These are phyloP conservation scores for Petrocephalus schoutedeni DNA, from an alignment of 2,797 vertebrate genomes.

Conservation along the genomic window DNA sequence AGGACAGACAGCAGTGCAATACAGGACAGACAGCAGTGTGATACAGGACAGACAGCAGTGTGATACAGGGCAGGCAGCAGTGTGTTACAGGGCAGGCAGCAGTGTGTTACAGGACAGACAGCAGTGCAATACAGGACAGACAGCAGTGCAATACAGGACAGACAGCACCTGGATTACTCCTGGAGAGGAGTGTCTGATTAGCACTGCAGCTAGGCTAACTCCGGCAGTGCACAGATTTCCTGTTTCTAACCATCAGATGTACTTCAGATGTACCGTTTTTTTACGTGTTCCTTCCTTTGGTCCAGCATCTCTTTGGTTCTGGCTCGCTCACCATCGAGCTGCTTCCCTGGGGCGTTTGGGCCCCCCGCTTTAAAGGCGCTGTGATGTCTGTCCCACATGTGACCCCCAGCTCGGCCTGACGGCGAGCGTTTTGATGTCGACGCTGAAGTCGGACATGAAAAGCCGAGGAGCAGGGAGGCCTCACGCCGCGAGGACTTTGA, in stretches of 20 bases:
- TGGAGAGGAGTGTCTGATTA: background rate
- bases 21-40: no score
- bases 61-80: no score
- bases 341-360: background rate
- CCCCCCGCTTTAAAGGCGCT: background rate
- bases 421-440: background rate
- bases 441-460: background rate
- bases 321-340: background rate
- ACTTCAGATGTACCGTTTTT: background rate
- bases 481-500: background rate
- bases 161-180: background rate
- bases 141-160: no score
- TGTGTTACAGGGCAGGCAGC: no score
- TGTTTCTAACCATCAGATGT: background rate
- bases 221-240: background rate
- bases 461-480: background rate
- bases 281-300: background rate
- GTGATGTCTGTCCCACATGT: background rate
- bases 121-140: no score
- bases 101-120: no score
- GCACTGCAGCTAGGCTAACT: background rate
- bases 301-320: background rate
- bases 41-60: background rate
- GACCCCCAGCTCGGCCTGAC: background rate
- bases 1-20: background rate